Evolutionary conservation across 2,888 invertebrate species (phyloP).

Genomic region (Siphlonurus alternatus): DNA sequence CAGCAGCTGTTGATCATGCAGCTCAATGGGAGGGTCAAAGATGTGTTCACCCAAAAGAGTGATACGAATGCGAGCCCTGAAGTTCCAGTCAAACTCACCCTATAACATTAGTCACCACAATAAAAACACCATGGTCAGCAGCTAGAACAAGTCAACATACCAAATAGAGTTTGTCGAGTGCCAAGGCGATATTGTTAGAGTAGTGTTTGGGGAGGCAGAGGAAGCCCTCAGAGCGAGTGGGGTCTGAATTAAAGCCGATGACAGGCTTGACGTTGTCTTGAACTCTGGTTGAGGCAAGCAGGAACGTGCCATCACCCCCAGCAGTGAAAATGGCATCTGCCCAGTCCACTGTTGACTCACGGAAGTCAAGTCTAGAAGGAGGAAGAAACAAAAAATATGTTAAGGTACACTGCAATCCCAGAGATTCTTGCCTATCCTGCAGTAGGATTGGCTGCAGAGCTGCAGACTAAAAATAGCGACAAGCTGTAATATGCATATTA

Average conservation of each 20-base stretch:
- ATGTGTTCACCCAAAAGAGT: constrained; percentile 54
- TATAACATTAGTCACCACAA: constrained; percentile 24
- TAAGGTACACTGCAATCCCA: too few relatives aligned
- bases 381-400: constrained; percentile 14
- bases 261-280: constrained; percentile 66
- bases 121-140: not conserved
- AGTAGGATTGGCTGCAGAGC: too few relatives aligned
- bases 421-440: too few relatives aligned
- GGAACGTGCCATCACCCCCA: constrained; percentile 96
- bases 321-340: constrained; percentile 77
- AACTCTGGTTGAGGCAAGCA: constrained; percentile 79
- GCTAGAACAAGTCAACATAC: not conserved
- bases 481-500: too few relatives aligned
- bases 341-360: constrained; percentile 60
- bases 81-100: constrained; percentile 74
- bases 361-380: constrained; percentile 35
- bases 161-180: constrained; percentile 46
- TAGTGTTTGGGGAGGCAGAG: constrained; percentile 77
- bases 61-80: constrained; percentile 76
- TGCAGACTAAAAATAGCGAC: too few relatives aligned
- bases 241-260: constrained; percentile 93
- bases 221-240: constrained; percentile 80
- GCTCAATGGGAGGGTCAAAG: constrained; percentile 46
- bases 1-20: constrained; percentile 45
- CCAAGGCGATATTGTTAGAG: constrained; percentile 59